Conservation (phyloP, 2,113 vertebrate species). For the Pagrus major region DNA sequence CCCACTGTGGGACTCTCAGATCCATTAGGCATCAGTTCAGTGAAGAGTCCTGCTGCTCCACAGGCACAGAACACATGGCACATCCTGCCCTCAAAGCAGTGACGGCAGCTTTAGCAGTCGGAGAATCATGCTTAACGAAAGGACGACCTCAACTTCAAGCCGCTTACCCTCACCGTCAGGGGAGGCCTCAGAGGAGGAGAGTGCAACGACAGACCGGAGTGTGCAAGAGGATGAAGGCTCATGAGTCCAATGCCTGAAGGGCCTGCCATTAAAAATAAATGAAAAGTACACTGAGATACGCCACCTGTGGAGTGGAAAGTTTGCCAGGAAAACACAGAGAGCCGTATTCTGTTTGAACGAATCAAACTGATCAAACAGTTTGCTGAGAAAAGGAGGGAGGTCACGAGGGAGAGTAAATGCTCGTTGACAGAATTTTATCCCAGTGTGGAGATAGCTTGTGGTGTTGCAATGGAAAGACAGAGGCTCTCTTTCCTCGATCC, state of each 20-base stretch:
- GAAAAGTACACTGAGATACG: constrained; percentile 71
- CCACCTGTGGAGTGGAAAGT: constrained; percentile 68
- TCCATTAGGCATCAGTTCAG: constrained; percentile 36
- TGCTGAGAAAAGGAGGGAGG: constrained; percentile 10
- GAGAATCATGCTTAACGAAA: constrained; percentile 38
- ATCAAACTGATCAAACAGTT: constrained; percentile 79
- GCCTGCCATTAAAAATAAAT: constrained; percentile 76
- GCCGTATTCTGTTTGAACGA: constrained; percentile 70
- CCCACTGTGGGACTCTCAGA: constrained; percentile 5
- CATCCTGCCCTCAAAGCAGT: constrained; percentile 15
- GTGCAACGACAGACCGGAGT: constrained; percentile 5
- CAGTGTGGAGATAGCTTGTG: constrained; percentile 1
- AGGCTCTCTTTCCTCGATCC: neutral
- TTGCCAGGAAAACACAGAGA: constrained; percentile 63
- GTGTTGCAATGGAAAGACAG: neutral
- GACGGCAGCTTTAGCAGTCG: constrained; percentile 23
- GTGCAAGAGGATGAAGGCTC: constrained; percentile 22
- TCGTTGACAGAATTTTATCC: constrained; percentile 19
- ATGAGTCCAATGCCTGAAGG: constrained; percentile 38
- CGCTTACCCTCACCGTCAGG: constrained; percentile 39
- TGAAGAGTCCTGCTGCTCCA: constrained; percentile 5
- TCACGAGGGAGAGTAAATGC: neutral
- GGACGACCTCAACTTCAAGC: constrained; percentile 49
- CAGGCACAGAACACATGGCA: constrained; percentile 19
- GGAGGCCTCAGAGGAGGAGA: constrained; percentile 19